phyloP scores from a whole-genome alignment of 2,113 vertebrate genomes.

The Benthochromis sp. region DNA sequence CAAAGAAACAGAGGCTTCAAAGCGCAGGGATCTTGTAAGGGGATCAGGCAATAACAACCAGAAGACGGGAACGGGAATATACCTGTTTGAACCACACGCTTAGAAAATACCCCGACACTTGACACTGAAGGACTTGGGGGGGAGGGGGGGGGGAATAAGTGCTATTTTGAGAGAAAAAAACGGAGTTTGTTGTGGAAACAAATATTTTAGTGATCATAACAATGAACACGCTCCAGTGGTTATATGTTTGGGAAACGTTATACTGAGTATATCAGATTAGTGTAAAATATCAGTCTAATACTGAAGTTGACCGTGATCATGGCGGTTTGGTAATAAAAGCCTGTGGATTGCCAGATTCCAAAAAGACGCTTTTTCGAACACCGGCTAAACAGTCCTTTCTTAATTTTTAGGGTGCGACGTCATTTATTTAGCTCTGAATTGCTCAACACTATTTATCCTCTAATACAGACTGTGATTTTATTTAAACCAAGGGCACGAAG shows the following conservation, averaged over 20 bases:
- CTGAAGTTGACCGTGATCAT: not conserved
- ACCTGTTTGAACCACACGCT: constrained; percentile 57
- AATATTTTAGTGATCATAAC: not conserved
- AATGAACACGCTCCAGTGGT: not conserved
- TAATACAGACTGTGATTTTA: not conserved
- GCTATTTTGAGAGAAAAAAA: not conserved
- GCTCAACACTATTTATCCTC: not conserved
- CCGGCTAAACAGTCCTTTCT: not conserved
- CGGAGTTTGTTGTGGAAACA: not conserved
- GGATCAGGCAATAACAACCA: constrained; percentile 51
- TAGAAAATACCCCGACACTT: constrained; percentile 54
- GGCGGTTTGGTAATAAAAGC: not conserved
- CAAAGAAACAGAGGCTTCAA: constrained; percentile 70
- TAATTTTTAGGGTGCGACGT: not conserved
- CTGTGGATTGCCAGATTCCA: not conserved
- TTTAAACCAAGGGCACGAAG: not conserved
- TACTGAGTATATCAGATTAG: not conserved
- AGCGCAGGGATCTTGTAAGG: constrained; percentile 59
- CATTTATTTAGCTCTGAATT: not conserved
- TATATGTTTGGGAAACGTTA: not conserved
- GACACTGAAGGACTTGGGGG: constrained; percentile 27
- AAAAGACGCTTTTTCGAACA: not conserved
- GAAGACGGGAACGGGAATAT: constrained; percentile 43
- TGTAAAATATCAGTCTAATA: not conserved
- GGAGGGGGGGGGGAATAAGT: not conserved